These are phyloP conservation scores for Belgica antarctica DNA, from an alignment of 2,888 invertebrate species.

Conservation along the genomic window DNA sequence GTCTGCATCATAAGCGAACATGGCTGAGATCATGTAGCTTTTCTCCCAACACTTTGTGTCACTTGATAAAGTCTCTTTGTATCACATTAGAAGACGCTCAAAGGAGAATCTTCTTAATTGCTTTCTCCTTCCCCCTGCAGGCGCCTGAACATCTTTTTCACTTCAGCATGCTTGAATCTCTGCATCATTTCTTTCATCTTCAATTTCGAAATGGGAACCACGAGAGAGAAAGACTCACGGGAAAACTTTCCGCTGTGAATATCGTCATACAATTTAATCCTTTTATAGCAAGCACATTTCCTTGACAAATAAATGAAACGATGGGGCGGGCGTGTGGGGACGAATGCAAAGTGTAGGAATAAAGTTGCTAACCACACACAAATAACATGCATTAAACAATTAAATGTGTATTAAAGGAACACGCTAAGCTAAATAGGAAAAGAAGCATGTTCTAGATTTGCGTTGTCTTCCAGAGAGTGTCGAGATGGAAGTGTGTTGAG, in stretches of 20 bases:
- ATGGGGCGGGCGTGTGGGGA: not conserved
- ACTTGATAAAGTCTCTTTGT: not conserved
- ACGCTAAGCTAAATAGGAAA: slow-evolving; percentile 23
- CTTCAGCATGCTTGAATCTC: slow-evolving; percentile 11
- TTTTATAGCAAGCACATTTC: slow-evolving; percentile 27
- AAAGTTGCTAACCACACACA: not conserved
- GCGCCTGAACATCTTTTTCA: not conserved
- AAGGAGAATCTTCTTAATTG: slow-evolving; percentile 21
- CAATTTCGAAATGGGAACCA: slow-evolving; percentile 12
- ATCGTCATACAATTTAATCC: slow-evolving; percentile 42
- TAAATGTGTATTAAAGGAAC: slow-evolving; percentile 40
- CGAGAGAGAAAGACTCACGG: not conserved
- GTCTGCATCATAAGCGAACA: not conserved
- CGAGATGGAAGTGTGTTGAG: not conserved
- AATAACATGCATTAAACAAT: slow-evolving; percentile 42
- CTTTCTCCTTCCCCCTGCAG: not conserved
- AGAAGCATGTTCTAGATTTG: not conserved
- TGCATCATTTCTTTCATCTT: not conserved
- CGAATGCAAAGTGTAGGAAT: not conserved
- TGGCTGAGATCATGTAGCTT: not conserved
- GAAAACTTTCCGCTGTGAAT: not conserved
- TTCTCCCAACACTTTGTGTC: not conserved
- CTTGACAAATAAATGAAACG: slow-evolving; percentile 36
- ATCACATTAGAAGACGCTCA: slow-evolving; percentile 11
- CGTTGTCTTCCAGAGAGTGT: not conserved